A percentile compares a stretch with the other conserved stretches of the same genome.
These are phyloP conservation scores for Tillus elongatus DNA, from an alignment of 2,888 invertebrate genomes.

Conservation along the genomic window DNA sequence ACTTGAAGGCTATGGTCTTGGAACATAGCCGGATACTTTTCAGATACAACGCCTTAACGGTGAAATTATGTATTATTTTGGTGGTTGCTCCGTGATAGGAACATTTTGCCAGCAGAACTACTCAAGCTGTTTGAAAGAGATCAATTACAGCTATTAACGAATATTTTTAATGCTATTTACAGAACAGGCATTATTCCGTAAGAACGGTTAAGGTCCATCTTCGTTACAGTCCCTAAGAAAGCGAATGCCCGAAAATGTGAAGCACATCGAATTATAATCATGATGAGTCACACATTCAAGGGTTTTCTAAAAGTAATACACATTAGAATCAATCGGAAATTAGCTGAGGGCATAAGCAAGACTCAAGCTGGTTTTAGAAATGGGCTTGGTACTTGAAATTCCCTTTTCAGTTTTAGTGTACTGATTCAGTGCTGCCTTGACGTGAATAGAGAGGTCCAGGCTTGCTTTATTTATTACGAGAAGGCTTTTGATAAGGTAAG, in stretches of 20 bases:
- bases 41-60: too few relatives aligned
- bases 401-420: not conserved
- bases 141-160: not conserved
- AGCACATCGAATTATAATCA: not conserved
- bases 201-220: not conserved
- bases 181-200: not conserved
- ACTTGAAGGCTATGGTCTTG: too few relatives aligned
- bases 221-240: conserved; percentile 2
- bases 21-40: too few relatives aligned
- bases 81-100: too few relatives aligned
- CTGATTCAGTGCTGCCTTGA: too few relatives aligned
- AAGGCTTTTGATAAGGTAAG: conserved; percentile 1
- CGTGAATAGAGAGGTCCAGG: not conserved
- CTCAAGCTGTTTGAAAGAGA: not conserved
- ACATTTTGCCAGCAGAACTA: conserved; percentile 1
- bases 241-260: not conserved
- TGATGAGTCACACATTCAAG: not conserved
- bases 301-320: not conserved
- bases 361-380: not conserved
- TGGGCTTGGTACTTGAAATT: not conserved
- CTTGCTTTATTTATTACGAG: not conserved
- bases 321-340: not conserved
- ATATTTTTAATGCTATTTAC: not conserved
- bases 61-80: too few relatives aligned
- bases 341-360: not conserved